Conservation (phyloP, 2,113 vertebrate genomes). For the Onychorhynchus coronatus region DNA sequence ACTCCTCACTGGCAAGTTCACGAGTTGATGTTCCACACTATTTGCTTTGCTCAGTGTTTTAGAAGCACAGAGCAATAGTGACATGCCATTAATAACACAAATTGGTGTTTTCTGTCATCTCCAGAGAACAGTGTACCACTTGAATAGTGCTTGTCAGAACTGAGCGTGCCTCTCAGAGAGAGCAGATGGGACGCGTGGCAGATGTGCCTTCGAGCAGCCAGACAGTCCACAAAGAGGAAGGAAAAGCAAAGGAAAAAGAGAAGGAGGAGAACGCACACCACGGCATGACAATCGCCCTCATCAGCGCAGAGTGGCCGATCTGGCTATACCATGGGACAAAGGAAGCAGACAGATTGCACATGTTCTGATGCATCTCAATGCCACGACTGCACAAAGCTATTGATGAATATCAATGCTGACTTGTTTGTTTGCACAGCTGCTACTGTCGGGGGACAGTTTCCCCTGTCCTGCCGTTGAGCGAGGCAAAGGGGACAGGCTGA, state of each 20-base stretch:
- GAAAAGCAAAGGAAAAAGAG: neutral
- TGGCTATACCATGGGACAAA: neutral
- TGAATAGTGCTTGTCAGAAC: neutral
- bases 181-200: neutral
- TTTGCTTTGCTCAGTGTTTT: neutral
- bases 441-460: neutral
- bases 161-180: fast-evolving
- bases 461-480: fast-evolving
- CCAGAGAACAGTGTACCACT: neutral
- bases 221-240: neutral
- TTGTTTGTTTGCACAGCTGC: slow-evolving; percentile 35
- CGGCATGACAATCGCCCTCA: neutral
- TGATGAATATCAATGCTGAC: slow-evolving; percentile 1
- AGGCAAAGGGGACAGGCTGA: neutral
- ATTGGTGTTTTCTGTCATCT: neutral
- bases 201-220: neutral
- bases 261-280: neutral
- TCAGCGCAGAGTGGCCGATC: neutral
- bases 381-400: neutral
- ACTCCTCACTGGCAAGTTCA: neutral
- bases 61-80: neutral
- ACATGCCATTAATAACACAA: neutral
- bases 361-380: neutral
- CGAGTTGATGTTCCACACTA: neutral
- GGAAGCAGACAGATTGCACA: slow-evolving; percentile 1